Base-by-base conservation (phyloP, 2,113 vertebrate species). In the Hylia prasina region DNA sequence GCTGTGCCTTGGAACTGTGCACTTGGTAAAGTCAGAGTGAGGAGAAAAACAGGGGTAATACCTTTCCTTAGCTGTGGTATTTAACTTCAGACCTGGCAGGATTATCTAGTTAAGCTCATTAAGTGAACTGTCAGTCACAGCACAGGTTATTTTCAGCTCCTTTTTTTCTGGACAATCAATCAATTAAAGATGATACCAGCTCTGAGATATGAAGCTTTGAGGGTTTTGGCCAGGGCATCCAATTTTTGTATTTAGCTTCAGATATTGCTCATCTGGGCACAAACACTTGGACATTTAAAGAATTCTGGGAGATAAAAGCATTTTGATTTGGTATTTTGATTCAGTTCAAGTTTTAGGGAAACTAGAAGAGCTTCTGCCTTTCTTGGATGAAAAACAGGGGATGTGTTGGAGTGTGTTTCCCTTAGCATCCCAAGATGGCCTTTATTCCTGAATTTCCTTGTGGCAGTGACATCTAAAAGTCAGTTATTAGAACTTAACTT, bases 81-180 rank as follows among this genome's bases (percentile, higher is more conserved):
- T 94, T 95, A 92, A 72, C 68, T 77, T 81, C 63, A 91, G 84
- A 66, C 54, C 68, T 80, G 25, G 22, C 35, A 44, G 63, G 82
- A 86, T 89, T 96, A 90, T 70, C 88, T 54, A n/a, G 44, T 65
- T 90, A 94, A 93, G 54, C 63, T 88, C 75, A 90, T 96, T 93
- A 91, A 60, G 16, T 77, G 40, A 89, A 11, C 24, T 60, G 71
- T 54, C 90, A 93, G 19, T 94, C 88, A 92, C 42, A 72, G 68
- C 58, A 47, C 33, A 47, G 42, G 33, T 77, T 90, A 65, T 91
- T 90, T 93, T 76, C 66, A 66, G 48, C 39, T 75, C 33, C 57
- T 20, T 56, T 61, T 45, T 88, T 45, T 63, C 39, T 22, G 23
- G 58, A 60, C 40, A 71, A 86, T 19, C 1, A 2, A 54, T 44